phyloP scores from a whole-genome alignment of 2,113 vertebrate species.

The Sula dactylatra region DNA sequence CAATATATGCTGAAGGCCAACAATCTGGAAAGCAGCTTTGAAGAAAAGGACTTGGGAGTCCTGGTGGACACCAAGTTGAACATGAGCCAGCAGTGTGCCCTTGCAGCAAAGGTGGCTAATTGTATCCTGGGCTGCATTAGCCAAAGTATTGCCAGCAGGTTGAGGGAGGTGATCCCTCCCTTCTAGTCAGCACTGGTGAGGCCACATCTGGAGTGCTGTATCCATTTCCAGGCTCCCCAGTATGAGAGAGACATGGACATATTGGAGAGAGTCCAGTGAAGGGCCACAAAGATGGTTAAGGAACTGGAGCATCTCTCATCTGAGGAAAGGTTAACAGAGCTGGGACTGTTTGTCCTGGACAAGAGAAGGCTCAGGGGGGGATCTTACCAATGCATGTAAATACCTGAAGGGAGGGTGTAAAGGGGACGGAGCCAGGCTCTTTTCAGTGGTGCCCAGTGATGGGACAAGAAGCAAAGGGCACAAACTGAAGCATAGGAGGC shows the following conservation, averaged over 20 bases:
- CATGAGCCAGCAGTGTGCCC: not conserved
- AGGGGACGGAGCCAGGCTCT: not conserved
- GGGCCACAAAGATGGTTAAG: not conserved
- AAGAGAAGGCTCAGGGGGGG: not conserved
- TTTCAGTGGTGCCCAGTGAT: not conserved
- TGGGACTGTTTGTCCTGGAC: not conserved
- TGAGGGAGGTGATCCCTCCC: no score
- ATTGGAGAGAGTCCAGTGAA: not conserved
- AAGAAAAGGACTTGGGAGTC: not conserved
- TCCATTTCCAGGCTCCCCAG: not conserved
- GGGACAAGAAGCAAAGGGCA: not conserved
- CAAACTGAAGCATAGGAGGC: not conserved
- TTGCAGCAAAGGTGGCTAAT: not conserved
- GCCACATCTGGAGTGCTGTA: not conserved
- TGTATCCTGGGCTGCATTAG: not conserved
- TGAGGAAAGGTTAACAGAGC: not conserved
- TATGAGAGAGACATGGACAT: fast-evolving
- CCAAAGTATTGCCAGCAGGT: not conserved
- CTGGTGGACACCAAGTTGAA: not conserved
- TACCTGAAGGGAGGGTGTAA: not conserved
- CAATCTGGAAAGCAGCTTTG: not conserved
- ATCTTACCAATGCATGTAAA: not conserved
- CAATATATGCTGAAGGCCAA: not conserved
- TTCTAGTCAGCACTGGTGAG: not conserved
- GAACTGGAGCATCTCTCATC: not conserved